A percentile compares a stretch with the other conserved stretches of the same genome.
Conservation (phyloP, 2,113 vertebrate species). For the Polypterus senegalus region DNA sequence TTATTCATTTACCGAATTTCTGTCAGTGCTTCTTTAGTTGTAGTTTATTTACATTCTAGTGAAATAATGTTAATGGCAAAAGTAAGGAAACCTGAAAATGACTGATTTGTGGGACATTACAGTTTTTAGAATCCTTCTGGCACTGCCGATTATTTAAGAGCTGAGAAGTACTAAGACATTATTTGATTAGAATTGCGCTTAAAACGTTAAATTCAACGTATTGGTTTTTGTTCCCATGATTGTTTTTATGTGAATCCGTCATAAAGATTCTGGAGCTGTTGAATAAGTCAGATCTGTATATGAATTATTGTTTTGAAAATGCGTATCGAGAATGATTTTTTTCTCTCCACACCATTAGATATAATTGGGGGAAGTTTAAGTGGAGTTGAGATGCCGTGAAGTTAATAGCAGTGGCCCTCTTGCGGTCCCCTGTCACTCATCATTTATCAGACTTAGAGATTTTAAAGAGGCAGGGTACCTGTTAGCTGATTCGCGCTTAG, state of each 20-base stretch:
- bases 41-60: too few relatives aligned
- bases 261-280: background rate
- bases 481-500: slow-evolving; percentile 22
- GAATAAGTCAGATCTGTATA: slow-evolving; percentile 1
- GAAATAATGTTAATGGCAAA: too few relatives aligned
- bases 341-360: slow-evolving; percentile 40
- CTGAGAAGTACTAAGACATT: too few relatives aligned
- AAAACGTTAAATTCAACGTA: too few relatives aligned
- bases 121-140: too few relatives aligned
- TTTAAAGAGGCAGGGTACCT: slow-evolving; percentile 51
- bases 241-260: slow-evolving; percentile 32
- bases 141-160: too few relatives aligned
- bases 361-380: slow-evolving; percentile 57
- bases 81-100: too few relatives aligned
- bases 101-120: too few relatives aligned
- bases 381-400: slow-evolving; percentile 45
- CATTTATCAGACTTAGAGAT: slow-evolving; percentile 58
- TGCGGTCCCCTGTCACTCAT: slow-evolving; percentile 55
- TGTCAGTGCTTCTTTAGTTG: too few relatives aligned
- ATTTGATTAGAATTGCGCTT: too few relatives aligned
- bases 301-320: slow-evolving; percentile 24
- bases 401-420: slow-evolving; percentile 60
- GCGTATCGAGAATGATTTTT: slow-evolving; percentile 28
- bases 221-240: slow-evolving; percentile 43
- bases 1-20: too few relatives aligned